Conservation (phyloP, 1,140 invertebrate genomes). For the Physella acuta region DNA sequence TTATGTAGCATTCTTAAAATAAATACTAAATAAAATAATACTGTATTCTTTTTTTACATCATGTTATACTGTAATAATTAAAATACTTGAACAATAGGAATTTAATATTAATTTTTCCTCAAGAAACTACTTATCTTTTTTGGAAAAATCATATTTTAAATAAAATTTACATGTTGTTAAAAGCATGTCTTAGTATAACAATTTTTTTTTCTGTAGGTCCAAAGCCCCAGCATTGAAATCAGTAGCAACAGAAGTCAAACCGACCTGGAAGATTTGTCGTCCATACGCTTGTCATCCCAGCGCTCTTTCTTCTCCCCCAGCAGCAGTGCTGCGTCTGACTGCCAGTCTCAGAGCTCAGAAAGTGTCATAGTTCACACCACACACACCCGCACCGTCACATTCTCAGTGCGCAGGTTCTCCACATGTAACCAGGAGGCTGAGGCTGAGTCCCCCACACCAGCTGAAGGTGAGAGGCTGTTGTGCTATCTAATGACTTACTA, state of each 20-base stretch:
- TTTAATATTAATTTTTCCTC: too few relatives aligned
- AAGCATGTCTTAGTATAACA: too few relatives aligned
- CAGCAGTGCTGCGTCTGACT: slow-evolving; percentile 45
- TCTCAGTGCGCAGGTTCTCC: slow-evolving; percentile 50
- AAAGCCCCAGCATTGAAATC: slow-evolving; percentile 23
- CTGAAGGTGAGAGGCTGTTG: too few relatives aligned
- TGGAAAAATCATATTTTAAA: too few relatives aligned
- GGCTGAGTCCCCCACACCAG: slow-evolving; percentile 39
- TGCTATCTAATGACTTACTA: too few relatives aligned
- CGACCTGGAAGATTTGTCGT: slow-evolving; percentile 27
- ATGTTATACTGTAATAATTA: too few relatives aligned
- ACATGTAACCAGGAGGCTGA: slow-evolving; percentile 37
- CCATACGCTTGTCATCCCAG: slow-evolving; percentile 30
- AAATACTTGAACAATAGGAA: too few relatives aligned
- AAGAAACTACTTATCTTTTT: too few relatives aligned
- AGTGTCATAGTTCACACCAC: slow-evolving; percentile 54
- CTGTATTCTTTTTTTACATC: too few relatives aligned
- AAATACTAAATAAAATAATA: too few relatives aligned
- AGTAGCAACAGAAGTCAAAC: slow-evolving; percentile 22
- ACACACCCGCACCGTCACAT: slow-evolving; percentile 53
- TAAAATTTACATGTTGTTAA: too few relatives aligned
- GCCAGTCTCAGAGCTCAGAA: slow-evolving; percentile 50
- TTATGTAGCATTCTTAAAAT: too few relatives aligned
- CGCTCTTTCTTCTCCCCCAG: slow-evolving; percentile 54
- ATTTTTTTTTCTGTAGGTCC: slow-evolving; percentile 12